Evolutionary conservation across 2,113 vertebrate genomes (phyloP).

Genomic region (Labrus mixtus): DNA sequence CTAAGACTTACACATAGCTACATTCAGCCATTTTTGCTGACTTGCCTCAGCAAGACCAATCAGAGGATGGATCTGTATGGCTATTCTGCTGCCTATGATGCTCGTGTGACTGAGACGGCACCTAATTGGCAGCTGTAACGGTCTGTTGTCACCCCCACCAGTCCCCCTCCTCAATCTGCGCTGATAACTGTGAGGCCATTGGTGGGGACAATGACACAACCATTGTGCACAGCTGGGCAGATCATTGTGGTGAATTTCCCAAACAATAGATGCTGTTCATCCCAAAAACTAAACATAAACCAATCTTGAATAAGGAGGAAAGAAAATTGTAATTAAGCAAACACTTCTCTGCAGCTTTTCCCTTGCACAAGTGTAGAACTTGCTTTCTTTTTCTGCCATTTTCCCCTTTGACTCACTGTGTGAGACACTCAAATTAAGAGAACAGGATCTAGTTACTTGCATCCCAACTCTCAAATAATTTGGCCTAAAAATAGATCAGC

Average conservation of each 20-base stretch:
- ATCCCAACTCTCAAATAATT: conserved; percentile 5
- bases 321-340: too few relatives aligned
- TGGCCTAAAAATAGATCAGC: neutral
- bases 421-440: neutral
- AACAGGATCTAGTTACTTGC: neutral
- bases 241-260: conserved; percentile 69
- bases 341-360: neutral
- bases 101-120: conserved; percentile 14
- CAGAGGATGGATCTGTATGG: conserved; percentile 4
- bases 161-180: conserved; percentile 63
- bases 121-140: conserved; percentile 14
- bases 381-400: neutral
- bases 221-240: conserved; percentile 71
- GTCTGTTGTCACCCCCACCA: conserved; percentile 38
- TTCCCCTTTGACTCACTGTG: too few relatives aligned
- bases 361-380: neutral
- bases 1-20: conserved; percentile 17
- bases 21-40: neutral
- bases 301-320: neutral
- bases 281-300: neutral
- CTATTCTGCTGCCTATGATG: neutral
- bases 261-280: neutral
- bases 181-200: conserved; percentile 59
- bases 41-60: neutral
- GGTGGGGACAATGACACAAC: conserved; percentile 58